phyloP scores from a whole-genome alignment of 2,113 vertebrate genomes.

The Mustelus asterias region DNA sequence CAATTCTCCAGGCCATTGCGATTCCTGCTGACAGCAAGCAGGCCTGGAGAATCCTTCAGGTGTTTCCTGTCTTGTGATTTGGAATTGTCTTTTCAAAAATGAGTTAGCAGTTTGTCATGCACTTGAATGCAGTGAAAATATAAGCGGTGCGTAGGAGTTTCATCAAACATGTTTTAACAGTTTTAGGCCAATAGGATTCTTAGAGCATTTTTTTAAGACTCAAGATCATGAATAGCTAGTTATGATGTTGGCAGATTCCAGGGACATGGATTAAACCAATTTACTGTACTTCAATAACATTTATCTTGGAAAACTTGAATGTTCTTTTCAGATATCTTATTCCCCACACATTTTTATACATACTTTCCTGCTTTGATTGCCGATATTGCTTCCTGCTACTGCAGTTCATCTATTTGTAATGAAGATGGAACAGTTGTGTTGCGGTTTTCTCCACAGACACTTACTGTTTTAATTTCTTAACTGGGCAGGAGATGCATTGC shows the following conservation, averaged over 20 bases:
- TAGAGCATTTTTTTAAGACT: not conserved
- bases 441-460: not conserved
- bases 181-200: not conserved
- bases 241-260: not conserved
- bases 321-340: conserved; percentile 7
- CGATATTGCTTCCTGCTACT: not conserved
- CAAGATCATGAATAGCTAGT: not conserved
- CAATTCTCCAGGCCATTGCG: no score
- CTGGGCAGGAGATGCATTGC: not conserved
- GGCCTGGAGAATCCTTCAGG: no score
- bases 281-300: not conserved
- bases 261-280: not conserved
- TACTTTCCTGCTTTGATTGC: not conserved
- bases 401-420: not conserved
- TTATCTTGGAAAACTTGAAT: not conserved
- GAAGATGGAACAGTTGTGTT: not conserved
- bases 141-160: not conserved
- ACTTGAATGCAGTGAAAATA: not conserved
- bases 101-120: not conserved
- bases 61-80: not conserved
- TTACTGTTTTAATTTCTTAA: not conserved
- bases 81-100: not conserved
- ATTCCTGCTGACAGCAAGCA: no score
- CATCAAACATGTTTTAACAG: not conserved
- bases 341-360: not conserved